Percentiles rank a stretch among this genome's conserved stretches.
phyloP scores from a whole-genome alignment of 2,113 vertebrate species.

The Ictidomys tridecemlineatus region DNA sequence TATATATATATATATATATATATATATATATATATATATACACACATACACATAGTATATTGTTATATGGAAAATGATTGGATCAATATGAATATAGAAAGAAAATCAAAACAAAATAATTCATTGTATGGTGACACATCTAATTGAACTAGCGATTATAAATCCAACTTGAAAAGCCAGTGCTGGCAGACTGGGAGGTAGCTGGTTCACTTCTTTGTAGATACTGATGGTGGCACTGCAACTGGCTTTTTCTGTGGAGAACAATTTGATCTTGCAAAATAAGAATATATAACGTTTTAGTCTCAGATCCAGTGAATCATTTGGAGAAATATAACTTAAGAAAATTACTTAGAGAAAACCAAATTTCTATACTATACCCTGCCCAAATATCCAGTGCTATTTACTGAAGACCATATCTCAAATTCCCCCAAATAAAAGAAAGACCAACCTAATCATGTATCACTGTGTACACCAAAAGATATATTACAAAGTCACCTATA shows the following conservation, averaged over 20 bases:
- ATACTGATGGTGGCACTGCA: background rate
- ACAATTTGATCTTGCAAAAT: background rate
- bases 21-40: too few relatives aligned
- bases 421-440: conserved; percentile 10
- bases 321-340: conserved; percentile 29
- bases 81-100: conserved; percentile 51
- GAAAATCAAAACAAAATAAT: conserved; percentile 63
- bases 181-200: background rate
- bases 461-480: background rate
- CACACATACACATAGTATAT: background rate
- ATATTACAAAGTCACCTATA: background rate
- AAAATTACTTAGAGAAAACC: conserved; percentile 52
- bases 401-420: background rate
- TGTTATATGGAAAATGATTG: background rate
- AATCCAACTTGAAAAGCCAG: conserved; percentile 49
- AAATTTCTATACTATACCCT: background rate
- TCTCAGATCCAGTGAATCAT: conserved; percentile 24
- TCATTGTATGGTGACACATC: background rate
- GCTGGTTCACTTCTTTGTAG: background rate
- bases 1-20: too few relatives aligned
- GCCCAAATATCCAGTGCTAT: too few relatives aligned
- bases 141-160: conserved; percentile 32
- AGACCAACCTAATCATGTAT: conserved; percentile 21
- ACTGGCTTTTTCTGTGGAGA: conserved; percentile 29
- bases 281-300: conserved; percentile 45